Base-by-base conservation (phyloP, 2,113 vertebrate genomes). In the Tretioscincus oriximinensis region DNA sequence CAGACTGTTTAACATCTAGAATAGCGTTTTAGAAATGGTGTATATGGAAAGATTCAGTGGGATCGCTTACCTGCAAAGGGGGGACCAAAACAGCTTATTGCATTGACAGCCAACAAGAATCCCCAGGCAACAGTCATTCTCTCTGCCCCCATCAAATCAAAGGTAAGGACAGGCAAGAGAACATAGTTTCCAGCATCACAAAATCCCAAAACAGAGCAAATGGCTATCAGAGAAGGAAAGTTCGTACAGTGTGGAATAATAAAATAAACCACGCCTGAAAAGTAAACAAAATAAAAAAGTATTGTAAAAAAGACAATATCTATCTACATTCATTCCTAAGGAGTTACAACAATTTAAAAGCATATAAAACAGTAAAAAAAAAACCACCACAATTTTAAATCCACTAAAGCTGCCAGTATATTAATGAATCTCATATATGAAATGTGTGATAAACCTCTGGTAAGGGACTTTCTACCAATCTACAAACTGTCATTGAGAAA, bases 91-190 rank as follows among this genome's bases (percentile, higher is more conserved):
- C 84, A 87, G 73, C 87, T 90, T 75, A 88, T 81, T 22, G 89
- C 54, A 64, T 88, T 88, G 31, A 88, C 89, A 22, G 81, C 83
- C 54, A 88, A 86, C 85, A 87, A 82, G 72, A 90, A 90, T 26
- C 89, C 87, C 85, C 89, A 90, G 5, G 85, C 89, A 51, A 88
- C 45, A 11, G 89, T 80, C 89, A 90, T 90, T 63, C 47, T 85
- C 81, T 90, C 87, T 9, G 78, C 81, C n/a, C 87, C 87, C 89
- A 90, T 80, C 72, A 84, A 84, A 68, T 84, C 83, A 69, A 84
- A 69, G 14, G 83, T 84, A 54, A 84, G 83, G 54, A 84, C 83
- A 71, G 83, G 83, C 64, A 84, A 70, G 58, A 84, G 77, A 76
- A 84, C 73, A 70, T 84, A 84, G 29, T 84, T 84, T 80, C 77